A percentile compares a stretch with the other conserved stretches of the same genome.
Evolutionary conservation across 2,888 invertebrate genomes (phyloP).

Genomic region (Digitonthophagus gazella): DNA sequence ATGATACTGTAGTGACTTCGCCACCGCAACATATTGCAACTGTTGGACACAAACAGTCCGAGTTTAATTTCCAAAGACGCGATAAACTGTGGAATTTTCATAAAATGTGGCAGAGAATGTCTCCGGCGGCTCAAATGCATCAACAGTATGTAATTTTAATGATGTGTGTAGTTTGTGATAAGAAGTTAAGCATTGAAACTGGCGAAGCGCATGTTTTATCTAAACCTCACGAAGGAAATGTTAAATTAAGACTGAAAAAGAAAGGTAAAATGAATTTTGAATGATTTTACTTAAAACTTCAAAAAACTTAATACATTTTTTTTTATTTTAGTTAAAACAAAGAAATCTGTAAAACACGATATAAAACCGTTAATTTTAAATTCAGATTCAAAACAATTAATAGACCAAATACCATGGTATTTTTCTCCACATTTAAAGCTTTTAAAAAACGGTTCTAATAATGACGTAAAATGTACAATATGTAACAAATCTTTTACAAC

Average conservation of each 20-base stretch:
- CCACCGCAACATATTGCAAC: neutral
- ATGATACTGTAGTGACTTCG: neutral
- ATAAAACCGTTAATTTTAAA: constrained; percentile 23
- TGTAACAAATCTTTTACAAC: constrained; percentile 20
- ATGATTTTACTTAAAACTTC: too few species aligned
- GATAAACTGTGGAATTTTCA: constrained; percentile 18
- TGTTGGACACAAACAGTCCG: neutral
- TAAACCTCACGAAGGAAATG: neutral
- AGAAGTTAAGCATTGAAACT: constrained; percentile 5
- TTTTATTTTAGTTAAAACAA: neutral
- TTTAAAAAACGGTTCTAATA: constrained; percentile 10
- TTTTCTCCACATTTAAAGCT: constrained; percentile 15
- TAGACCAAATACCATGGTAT: constrained; percentile 21
- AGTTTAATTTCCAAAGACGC: neutral
- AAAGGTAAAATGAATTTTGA: constrained; percentile 1
- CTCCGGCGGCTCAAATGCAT: constrained; percentile 15
- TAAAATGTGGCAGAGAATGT: constrained; percentile 18
- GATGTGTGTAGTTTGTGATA: constrained; percentile 20
- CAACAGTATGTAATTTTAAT: constrained; percentile 18
- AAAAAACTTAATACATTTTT: neutral
- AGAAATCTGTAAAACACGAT: neutral
- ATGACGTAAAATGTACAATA: constrained; percentile 17
- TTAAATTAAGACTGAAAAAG: neutral
- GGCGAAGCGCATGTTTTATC: constrained; percentile 13
- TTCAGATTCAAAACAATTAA: constrained; percentile 19